A percentile compares a stretch with the other conserved stretches of the same genome.
These are phyloP conservation scores for Apodemus speciosus DNA, from an alignment of 2,113 vertebrate species.

Conservation along the genomic window DNA sequence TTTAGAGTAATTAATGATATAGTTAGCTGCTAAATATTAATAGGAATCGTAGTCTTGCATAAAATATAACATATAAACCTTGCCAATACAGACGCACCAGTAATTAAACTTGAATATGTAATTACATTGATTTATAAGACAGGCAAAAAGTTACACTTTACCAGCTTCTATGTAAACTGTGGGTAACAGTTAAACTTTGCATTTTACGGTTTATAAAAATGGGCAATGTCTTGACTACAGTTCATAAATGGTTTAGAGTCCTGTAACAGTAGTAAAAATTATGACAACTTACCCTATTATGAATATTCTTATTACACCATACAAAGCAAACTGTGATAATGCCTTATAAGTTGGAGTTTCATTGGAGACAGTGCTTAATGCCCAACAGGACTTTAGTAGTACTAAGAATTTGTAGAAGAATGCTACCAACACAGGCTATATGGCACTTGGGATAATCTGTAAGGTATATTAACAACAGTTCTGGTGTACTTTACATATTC, in stretches of 20 bases:
- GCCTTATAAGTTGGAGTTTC: slow-evolving; percentile 56
- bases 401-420: slow-evolving; percentile 6
- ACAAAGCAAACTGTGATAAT: slow-evolving; percentile 78
- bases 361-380: not conserved
- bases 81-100: slow-evolving; percentile 92
- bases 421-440: slow-evolving; percentile 23
- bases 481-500: slow-evolving; percentile 11
- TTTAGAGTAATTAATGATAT: slow-evolving; percentile 99
- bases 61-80: slow-evolving; percentile 98
- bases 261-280: slow-evolving; percentile 81
- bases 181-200: slow-evolving; percentile 89
- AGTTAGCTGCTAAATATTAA: slow-evolving; percentile 99
- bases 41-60: slow-evolving; percentile 95
- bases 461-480: slow-evolving; percentile 44
- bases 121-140: slow-evolving; percentile 94
- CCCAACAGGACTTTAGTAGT: slow-evolving; percentile 37
- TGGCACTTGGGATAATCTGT: slow-evolving; percentile 32
- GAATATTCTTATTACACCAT: slow-evolving; percentile 70
- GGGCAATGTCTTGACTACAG: slow-evolving; percentile 85
- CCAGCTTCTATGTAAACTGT: slow-evolving; percentile 90
- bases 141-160: slow-evolving; percentile 91
- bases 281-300: slow-evolving; percentile 78
- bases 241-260: slow-evolving; percentile 88
- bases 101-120: slow-evolving; percentile 97
- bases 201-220: slow-evolving; percentile 89